Base-by-base conservation (phyloP, 2,797 vertebrate species). In the Cossypha polioptera region DNA sequence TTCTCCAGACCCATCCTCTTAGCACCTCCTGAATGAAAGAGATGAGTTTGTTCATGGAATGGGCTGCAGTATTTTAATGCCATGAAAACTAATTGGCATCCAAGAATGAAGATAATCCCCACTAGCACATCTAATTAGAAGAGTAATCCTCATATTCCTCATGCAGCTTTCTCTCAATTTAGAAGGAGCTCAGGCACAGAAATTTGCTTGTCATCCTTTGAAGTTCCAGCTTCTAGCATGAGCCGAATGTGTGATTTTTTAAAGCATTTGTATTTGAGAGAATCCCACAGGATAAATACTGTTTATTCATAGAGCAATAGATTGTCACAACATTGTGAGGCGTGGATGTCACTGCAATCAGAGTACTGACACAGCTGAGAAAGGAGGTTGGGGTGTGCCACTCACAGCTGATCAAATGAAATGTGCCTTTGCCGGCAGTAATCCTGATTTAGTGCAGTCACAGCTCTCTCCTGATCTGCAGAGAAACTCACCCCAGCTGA, bases 271-370 rank as follows among this genome's bases (percentile, higher is more conserved):
- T 77, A 40, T 94, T 86, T 93, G 88, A 92, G 77, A 59, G 88
- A 90, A 90, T 90, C 66, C 90, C 80, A 45, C 67, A 79, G 86
- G 59, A 67, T 88, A 92, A 95, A 73, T 85, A 50, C 24, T 90
- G 71, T 73, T 88, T 95, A 73, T 93, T 76, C 71, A 33, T 11
- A n/a, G 80, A 72, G 66, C 3, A 15, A 8, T 48, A 7, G 90
- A n/a, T 66, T 95, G 90, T 92, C 95, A 92, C 77, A 92, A 81
- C 92, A 57, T 63, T 86, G 24, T 36, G 77, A 94, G 71, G 62
- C 5, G 0, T 22, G 17, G 51, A 5, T 36, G 16, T 81, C 36
- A 29, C 59, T 73, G 67, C 74, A 59, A 0, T 47, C 5, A 0
- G 51, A 90, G 86, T 28, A 66, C 92, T 96, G 96, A 84, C 86